phyloP scores from a whole-genome alignment of 2,113 vertebrate species.

The Melierax canorus region DNA sequence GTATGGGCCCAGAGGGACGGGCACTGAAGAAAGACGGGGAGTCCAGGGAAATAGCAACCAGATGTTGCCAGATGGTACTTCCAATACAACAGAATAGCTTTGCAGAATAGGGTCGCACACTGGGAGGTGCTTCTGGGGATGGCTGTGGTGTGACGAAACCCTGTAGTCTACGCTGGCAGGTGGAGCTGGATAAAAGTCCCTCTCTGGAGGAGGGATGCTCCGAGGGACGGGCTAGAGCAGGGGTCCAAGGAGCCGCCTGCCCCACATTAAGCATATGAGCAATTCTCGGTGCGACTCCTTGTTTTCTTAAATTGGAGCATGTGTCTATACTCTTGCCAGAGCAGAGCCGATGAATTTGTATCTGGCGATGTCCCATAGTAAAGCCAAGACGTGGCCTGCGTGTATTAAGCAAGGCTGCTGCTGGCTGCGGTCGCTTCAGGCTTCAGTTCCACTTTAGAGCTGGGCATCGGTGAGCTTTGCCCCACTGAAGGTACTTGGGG shows the following conservation, averaged over 20 bases:
- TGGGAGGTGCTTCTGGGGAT: neutral
- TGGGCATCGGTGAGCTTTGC: neutral
- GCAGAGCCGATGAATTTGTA: neutral
- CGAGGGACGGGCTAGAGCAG: neutral
- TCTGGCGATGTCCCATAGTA: neutral
- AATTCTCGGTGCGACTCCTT: accelerated
- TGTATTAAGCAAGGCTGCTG: neutral
- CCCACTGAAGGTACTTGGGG: neutral
- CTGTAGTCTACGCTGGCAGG: neutral
- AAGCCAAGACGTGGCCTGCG: neutral
- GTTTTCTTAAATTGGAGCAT: neutral
- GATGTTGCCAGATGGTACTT: neutral
- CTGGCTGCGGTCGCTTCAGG: neutral
- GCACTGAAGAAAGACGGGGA: neutral
- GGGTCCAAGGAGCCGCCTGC: accelerated
- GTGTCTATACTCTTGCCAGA: neutral
- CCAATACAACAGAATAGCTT: neutral
- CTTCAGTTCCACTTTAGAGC: neutral
- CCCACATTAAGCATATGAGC: neutral
- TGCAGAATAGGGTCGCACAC: neutral
- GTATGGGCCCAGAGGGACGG: neutral
- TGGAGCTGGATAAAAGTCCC: neutral
- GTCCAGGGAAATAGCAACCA: neutral
- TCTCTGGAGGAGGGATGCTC: neutral
- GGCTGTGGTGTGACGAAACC: neutral